Percentiles rank a stretch among this genome's conserved stretches.
These are phyloP conservation scores for Microhierax caerulescens DNA, from an alignment of 2,797 vertebrate genomes.

Conservation along the genomic window DNA sequence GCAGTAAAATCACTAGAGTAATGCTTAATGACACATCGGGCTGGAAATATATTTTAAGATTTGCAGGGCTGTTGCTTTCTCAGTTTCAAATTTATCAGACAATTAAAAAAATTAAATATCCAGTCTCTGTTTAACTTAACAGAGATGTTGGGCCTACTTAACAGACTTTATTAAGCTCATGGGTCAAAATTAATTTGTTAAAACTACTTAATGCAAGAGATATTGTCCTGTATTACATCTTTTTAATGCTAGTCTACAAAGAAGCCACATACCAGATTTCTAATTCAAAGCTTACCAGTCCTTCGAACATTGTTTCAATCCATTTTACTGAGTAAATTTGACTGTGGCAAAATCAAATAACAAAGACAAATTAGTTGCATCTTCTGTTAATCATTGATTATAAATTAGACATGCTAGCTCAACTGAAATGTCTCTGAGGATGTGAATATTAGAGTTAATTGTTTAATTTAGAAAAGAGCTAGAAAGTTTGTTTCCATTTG, in stretches of 20 bases:
- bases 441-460: conserved; percentile 56
- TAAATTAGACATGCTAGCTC: conserved; percentile 66
- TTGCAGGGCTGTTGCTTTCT: conserved; percentile 63
- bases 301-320: conserved; percentile 54
- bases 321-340: conserved; percentile 64
- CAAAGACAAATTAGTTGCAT: conserved; percentile 63
- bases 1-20: conserved; percentile 52
- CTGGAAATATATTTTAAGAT: conserved; percentile 59
- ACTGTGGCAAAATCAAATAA: conserved; percentile 64
- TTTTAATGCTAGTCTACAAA: not conserved
- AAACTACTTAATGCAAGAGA: conserved; percentile 13
- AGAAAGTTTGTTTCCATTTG: conserved; percentile 26
- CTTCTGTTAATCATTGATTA: conserved; percentile 71
- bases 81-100: conserved; percentile 56
- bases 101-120: conserved; percentile 66
- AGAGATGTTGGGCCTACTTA: conserved; percentile 25
- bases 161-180: conserved; percentile 11
- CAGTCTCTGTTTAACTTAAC: conserved; percentile 23
- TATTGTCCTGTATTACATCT: not conserved
- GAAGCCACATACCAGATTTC: not conserved
- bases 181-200: conserved; percentile 62
- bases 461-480: conserved; percentile 63
- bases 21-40: conserved; percentile 39
- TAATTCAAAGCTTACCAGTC: conserved; percentile 6
- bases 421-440: conserved; percentile 37